These are phyloP conservation scores for Archocentrus centrarchus DNA, from an alignment of 2,113 vertebrate species.

Conservation along the genomic window DNA sequence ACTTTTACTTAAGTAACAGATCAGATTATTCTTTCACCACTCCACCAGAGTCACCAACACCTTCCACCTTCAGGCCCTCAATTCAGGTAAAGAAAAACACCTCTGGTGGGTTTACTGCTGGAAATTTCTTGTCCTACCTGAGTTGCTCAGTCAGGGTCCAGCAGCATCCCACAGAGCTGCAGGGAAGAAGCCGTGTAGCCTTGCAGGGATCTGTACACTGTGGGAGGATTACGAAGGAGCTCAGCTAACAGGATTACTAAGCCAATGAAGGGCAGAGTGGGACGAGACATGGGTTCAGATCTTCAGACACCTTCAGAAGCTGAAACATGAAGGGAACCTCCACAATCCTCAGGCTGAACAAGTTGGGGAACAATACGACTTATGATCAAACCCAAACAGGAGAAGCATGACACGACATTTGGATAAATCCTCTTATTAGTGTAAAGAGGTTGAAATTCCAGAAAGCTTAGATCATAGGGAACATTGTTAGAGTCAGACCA, in stretches of 20 bases:
- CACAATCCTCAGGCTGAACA: no score
- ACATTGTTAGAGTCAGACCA: no score
- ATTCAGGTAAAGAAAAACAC: background rate
- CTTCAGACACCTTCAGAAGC: conserved; percentile 31
- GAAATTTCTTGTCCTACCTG: conserved; percentile 70
- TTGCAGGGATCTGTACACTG: conserved; percentile 33
- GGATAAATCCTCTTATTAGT: background rate
- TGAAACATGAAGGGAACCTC: background rate
- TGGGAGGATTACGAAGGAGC: conserved; percentile 73
- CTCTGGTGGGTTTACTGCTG: background rate
- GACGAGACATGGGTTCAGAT: conserved; percentile 31
- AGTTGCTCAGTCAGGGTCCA: conserved; percentile 59
- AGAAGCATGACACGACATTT: no score
- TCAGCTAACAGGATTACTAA: conserved; percentile 78
- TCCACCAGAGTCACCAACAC: background rate
- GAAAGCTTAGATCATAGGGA: no score
- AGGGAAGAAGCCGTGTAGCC: conserved; percentile 8
- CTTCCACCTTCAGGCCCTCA: background rate
- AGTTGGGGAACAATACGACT: background rate
- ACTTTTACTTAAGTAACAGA: background rate
- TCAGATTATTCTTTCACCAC: rapidly evolving
- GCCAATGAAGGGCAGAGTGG: conserved; percentile 38
- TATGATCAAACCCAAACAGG: background rate
- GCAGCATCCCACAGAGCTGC: conserved; percentile 66
- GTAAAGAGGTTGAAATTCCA: no score